These are phyloP conservation scores for Tinamus major DNA, from an alignment of 2,797 vertebrate species.

Conservation along the genomic window DNA sequence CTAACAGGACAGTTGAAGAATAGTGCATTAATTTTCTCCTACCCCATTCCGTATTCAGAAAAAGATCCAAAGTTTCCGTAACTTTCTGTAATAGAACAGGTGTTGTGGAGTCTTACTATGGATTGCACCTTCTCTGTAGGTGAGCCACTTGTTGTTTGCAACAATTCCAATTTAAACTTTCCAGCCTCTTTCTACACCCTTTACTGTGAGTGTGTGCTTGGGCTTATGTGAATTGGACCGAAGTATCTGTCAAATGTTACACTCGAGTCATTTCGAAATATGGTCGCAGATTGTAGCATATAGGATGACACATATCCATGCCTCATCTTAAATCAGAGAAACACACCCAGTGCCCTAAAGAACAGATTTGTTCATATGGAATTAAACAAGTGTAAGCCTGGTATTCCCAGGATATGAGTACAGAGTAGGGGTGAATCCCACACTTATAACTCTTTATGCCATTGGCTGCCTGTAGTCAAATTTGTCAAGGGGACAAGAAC, in stretches of 20 bases:
- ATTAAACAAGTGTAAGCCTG: neutral
- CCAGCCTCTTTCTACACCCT: neutral
- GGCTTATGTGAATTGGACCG: neutral
- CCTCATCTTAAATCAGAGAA: neutral
- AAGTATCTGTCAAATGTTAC: neutral
- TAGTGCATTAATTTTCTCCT: neutral
- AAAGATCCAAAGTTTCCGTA: neutral
- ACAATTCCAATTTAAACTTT: neutral
- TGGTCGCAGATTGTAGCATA: neutral
- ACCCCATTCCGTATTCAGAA: neutral
- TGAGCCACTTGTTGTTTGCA: neutral
- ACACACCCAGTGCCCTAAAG: neutral
- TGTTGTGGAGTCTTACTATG: neutral
- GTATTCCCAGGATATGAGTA: neutral
- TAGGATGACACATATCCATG: neutral
- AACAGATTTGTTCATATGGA: rapidly evolving
- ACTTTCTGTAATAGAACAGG: neutral
- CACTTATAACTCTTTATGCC: neutral
- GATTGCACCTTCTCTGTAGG: neutral
- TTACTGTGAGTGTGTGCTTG: neutral
- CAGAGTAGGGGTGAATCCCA: neutral
- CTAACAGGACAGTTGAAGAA: neutral
- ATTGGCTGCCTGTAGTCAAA: neutral
- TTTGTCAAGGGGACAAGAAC: neutral
- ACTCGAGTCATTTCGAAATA: neutral